Evolutionary conservation across 2,797 vertebrate genomes (phyloP).

Genomic region (Tarsius wallacei): DNA sequence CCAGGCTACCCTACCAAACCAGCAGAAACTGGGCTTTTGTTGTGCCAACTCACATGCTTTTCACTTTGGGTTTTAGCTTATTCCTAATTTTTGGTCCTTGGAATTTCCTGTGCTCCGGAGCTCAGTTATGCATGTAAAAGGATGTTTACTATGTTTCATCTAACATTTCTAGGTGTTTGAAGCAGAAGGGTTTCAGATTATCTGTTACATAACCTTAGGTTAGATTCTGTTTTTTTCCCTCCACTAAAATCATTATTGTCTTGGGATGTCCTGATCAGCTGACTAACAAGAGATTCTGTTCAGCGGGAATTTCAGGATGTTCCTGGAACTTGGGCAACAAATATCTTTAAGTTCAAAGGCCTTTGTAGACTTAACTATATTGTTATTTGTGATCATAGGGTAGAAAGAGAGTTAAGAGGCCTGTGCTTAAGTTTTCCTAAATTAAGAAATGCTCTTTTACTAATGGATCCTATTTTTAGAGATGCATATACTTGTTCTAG

Average conservation of each 20-base stretch:
- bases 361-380: background rate
- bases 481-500: background rate
- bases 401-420: background rate
- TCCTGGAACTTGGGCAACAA: background rate
- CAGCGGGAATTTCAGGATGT: background rate
- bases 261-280: background rate
- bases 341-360: background rate
- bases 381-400: background rate
- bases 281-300: background rate
- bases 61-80: background rate
- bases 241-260: background rate
- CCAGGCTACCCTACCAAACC: background rate
- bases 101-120: background rate
- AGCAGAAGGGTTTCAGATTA: background rate
- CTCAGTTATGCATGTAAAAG: background rate
- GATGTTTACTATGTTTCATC: background rate
- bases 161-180: background rate
- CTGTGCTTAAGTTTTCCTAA: background rate
- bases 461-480: background rate
- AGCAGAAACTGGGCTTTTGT: background rate
- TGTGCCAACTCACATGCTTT: background rate
- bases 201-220: background rate
- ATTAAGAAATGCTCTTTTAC: background rate
- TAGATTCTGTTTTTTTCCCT: background rate
- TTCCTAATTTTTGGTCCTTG: background rate